Conservation (phyloP, 2,797 vertebrate genomes). For the Rhadinocentrus ornatus region DNA sequence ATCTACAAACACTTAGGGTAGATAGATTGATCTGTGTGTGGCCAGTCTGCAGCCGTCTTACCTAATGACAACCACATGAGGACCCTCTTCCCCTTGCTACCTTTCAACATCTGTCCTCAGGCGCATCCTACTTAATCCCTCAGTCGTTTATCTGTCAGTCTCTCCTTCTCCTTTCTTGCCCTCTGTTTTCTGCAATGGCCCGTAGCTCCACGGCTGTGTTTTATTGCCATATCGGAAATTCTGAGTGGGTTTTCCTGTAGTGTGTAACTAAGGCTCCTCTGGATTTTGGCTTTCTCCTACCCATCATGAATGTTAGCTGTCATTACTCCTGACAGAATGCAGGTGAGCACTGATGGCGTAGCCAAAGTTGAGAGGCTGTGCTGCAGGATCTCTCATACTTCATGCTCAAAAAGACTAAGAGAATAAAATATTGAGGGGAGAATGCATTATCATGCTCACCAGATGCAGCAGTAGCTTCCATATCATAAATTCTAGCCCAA, state of each 20-base stretch:
- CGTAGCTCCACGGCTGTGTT: constrained; percentile 25
- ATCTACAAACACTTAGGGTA: constrained; percentile 9
- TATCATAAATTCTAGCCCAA: constrained; percentile 37
- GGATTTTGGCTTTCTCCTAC: constrained; percentile 49
- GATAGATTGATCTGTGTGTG: constrained; percentile 10
- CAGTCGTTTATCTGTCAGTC: constrained; percentile 53
- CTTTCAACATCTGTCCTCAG: constrained; percentile 54
- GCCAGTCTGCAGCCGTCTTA: constrained; percentile 8
- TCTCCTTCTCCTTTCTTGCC: constrained; percentile 29
- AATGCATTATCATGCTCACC: constrained; percentile 27
- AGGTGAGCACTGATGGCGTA: constrained; percentile 63
- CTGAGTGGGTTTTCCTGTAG: constrained; percentile 42
- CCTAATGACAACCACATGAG: constrained; percentile 70
- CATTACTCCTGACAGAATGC: constrained; percentile 68
- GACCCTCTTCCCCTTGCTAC: constrained; percentile 12
- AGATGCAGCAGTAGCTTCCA: constrained; percentile 49
- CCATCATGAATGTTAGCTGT: constrained; percentile 64
- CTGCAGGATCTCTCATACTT: constrained; percentile 42
- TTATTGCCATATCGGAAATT: constrained; percentile 61
- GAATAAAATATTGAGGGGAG: neutral
- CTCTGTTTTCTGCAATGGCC: constrained; percentile 26
- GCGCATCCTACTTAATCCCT: constrained; percentile 45
- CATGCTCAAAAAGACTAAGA: neutral
- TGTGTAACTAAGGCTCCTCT: constrained; percentile 40
- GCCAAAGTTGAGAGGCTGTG: constrained; percentile 49